phyloP scores from a whole-genome alignment of 92 coral and sea anemone genomes.

The Phenganax marumi region DNA sequence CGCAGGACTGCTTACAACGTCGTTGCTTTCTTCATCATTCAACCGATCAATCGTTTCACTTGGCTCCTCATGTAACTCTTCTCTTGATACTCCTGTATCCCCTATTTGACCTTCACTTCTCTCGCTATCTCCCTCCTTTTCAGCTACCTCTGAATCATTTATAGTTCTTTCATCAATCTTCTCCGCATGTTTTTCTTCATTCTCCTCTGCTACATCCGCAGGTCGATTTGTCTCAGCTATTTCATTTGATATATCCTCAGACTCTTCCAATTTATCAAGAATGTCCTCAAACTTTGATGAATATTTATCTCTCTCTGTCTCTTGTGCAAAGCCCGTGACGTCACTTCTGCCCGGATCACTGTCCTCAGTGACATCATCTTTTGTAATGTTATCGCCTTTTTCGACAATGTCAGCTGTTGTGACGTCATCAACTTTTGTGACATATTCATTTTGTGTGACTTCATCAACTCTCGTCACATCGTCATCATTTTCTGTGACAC shows the following conservation, averaged over 20 bases:
- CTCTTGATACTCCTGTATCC: slow-evolving; percentile 20
- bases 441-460: not conserved
- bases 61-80: slow-evolving; percentile 10
- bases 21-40: slow-evolving; percentile 39
- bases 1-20: not conserved
- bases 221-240: not conserved
- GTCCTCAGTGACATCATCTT: slow-evolving; percentile 24
- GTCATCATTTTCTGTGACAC: slow-evolving; percentile 13
- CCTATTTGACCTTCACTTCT: not conserved
- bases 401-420: not conserved
- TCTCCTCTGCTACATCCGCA: not conserved
- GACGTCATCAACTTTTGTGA: slow-evolving; percentile 13
- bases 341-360: not conserved
- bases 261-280: slow-evolving; percentile 60
- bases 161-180: not conserved
- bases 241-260: slow-evolving; percentile 54
- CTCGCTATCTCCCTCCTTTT: slow-evolving; percentile 27
- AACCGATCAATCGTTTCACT: slow-evolving; percentile 41
- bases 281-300: slow-evolving; percentile 86
- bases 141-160: not conserved
- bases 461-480: slow-evolving; percentile 24
- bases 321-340: slow-evolving; percentile 23
- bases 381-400: not conserved
- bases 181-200: slow-evolving; percentile 25
- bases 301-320: slow-evolving; percentile 65